Evolutionary conservation across 1,140 invertebrate genomes (phyloP).

Genomic region (Vollenhovia emeryi): DNA sequence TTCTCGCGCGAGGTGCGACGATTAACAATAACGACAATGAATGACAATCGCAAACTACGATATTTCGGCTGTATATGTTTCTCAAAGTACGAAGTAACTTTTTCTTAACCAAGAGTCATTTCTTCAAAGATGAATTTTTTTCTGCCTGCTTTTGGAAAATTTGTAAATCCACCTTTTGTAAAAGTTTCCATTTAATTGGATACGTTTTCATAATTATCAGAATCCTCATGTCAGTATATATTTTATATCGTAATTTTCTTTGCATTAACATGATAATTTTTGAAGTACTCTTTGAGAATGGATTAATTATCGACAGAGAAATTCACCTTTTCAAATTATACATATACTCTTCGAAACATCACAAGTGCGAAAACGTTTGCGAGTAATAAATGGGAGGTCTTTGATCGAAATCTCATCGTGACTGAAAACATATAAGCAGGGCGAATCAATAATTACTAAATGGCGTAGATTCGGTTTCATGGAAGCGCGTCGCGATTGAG

Average conservation of each 20-base stretch:
- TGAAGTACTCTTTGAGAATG: slow-evolving; percentile 1
- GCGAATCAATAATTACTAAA: slow-evolving; percentile 46
- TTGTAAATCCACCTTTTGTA: neutral
- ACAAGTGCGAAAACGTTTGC: slow-evolving; percentile 20
- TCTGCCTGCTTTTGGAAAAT: neutral
- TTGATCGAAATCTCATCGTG: slow-evolving; percentile 11
- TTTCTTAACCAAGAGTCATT: neutral
- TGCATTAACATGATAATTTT: neutral
- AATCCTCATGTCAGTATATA: neutral
- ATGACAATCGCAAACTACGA: slow-evolving; percentile 16
- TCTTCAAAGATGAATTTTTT: neutral
- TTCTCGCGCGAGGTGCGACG: neutral
- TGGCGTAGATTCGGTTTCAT: slow-evolving; percentile 47
- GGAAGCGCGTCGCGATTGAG: slow-evolving; percentile 53
- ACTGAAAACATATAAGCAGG: slow-evolving; percentile 46
- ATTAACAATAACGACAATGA: neutral
- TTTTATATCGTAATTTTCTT: neutral
- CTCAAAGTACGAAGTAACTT: neutral
- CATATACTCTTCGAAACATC: neutral
- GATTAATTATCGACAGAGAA: neutral
- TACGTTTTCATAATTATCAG: neutral
- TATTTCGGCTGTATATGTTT: neutral
- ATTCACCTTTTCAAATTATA: neutral
- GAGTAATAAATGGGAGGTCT: slow-evolving; percentile 31
- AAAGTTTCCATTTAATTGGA: neutral